Conservation (phyloP, 23 tunicate species). For the Oikopleura dioica region DNA sequence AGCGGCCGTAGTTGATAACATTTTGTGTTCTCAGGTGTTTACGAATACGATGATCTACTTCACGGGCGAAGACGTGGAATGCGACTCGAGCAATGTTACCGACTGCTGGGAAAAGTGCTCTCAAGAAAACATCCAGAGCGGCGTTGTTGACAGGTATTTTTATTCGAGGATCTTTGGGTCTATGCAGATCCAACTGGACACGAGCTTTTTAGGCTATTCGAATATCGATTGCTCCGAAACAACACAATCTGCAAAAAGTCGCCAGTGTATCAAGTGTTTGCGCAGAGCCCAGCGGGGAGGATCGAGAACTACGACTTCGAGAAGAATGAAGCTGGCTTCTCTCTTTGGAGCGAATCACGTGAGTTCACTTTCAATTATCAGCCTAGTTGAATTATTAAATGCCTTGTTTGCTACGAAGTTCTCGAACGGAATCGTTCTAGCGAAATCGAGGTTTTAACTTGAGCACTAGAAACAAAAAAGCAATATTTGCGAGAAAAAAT, state of each 20-base stretch:
- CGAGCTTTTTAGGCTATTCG: not conserved
- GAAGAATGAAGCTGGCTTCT: not conserved
- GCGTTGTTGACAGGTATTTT: not conserved
- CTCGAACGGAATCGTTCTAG: no score
- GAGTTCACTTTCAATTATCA: not conserved
- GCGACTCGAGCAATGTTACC: not conserved
- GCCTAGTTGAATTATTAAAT: no score
- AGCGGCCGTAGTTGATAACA: no score
- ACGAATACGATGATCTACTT: not conserved
- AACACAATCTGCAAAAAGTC: not conserved
- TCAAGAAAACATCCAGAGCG: not conserved
- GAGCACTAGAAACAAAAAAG: no score
- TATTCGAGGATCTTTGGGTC: not conserved
- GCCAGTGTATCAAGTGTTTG: not conserved
- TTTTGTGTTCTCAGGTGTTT: no score
- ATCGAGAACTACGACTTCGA: not conserved
- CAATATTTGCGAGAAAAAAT: no score
- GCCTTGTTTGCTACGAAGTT: no score
- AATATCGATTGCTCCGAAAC: not conserved
- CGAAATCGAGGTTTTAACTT: no score
- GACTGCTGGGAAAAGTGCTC: not conserved
- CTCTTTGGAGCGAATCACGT: not conserved
- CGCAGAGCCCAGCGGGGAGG: not conserved
- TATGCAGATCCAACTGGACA: no score
- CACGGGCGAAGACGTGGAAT: not conserved